Conservation (phyloP, 2,113 vertebrate genomes). For the Neolamprologus kungweensis region DNA sequence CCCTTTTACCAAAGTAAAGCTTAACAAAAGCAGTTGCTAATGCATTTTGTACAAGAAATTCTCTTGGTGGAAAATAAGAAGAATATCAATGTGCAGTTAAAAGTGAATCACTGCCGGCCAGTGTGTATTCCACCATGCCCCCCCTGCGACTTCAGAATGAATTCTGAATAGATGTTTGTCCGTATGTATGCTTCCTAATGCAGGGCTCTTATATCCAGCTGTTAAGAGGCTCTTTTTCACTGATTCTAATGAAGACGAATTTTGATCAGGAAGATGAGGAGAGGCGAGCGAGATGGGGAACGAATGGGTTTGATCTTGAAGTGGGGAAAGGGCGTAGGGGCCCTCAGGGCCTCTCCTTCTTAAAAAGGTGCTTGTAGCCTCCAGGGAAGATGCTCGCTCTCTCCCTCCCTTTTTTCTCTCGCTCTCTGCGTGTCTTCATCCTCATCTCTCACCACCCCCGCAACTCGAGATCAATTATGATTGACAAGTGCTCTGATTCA, state of each 20-base stretch:
- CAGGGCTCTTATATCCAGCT: not conserved
- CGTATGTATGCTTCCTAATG: not conserved
- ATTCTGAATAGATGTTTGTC: conserved; percentile 14
- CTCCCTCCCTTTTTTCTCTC: not conserved
- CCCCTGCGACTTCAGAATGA: not conserved
- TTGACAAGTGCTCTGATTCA: conserved; percentile 34
- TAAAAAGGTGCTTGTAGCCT: conserved; percentile 49
- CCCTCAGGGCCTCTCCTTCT: conserved; percentile 22
- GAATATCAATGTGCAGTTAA: conserved; percentile 19
- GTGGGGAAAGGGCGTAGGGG: conserved; percentile 13
- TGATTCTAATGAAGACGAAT: conserved; percentile 19
- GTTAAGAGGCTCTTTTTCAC: conserved; percentile 1
- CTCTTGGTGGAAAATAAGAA: not conserved
- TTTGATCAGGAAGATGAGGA: conserved; percentile 7
- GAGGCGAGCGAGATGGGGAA: not conserved
- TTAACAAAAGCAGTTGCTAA: conserved; percentile 26
- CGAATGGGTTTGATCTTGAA: conserved; percentile 54
- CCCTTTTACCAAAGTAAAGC: not conserved
- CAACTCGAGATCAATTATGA: conserved; percentile 57
- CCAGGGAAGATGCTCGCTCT: conserved; percentile 7
- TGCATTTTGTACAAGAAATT: conserved; percentile 10
- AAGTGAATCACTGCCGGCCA: not conserved
- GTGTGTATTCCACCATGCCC: not conserved
- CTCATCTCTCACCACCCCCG: not conserved
- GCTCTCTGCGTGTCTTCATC: conserved; percentile 12